These are phyloP conservation scores for Archegozetes longisetosus DNA, from an alignment of 1,140 invertebrate genomes.

Conservation along the genomic window DNA sequence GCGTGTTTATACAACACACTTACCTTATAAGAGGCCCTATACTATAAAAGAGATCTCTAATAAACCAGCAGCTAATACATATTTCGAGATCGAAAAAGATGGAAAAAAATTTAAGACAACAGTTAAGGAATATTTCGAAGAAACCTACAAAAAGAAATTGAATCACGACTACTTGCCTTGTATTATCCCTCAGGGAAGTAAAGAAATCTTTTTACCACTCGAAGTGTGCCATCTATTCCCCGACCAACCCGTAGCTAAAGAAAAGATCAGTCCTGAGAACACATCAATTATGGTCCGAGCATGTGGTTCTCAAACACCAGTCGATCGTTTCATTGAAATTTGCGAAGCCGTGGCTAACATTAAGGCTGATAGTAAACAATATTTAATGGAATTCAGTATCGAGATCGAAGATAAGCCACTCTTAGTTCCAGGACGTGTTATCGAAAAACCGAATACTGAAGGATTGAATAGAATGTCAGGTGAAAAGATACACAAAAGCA, in stretches of 20 bases:
- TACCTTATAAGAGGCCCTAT: not conserved
- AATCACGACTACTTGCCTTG: not conserved
- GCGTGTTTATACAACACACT: not conserved
- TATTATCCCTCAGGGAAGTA: not conserved
- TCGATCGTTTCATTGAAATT: not conserved
- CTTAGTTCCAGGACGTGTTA: slow-evolving; percentile 16
- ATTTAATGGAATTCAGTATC: slow-evolving; percentile 23
- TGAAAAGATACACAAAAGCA: slow-evolving; percentile 34
- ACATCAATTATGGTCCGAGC: not conserved
- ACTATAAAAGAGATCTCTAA: not conserved
- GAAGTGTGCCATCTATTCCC: slow-evolving; percentile 17
- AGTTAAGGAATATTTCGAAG: not conserved
- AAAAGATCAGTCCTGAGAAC: not conserved
- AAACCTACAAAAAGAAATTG: not conserved
- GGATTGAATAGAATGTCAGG: slow-evolving; percentile 4
- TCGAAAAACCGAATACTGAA: slow-evolving; percentile 13
- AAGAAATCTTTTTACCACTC: slow-evolving; percentile 23
- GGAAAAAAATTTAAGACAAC: slow-evolving; percentile 13
- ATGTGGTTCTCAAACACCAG: not conserved
- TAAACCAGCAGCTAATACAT: not conserved
- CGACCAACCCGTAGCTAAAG: not conserved
- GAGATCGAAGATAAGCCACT: slow-evolving; percentile 11
- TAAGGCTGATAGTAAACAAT: slow-evolving; percentile 18
- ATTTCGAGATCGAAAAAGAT: slow-evolving; percentile 3
- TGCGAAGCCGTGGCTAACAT: slow-evolving; percentile 16